Base-by-base conservation (phyloP, 2,888 invertebrate genomes). In the Philereme transversata region DNA sequence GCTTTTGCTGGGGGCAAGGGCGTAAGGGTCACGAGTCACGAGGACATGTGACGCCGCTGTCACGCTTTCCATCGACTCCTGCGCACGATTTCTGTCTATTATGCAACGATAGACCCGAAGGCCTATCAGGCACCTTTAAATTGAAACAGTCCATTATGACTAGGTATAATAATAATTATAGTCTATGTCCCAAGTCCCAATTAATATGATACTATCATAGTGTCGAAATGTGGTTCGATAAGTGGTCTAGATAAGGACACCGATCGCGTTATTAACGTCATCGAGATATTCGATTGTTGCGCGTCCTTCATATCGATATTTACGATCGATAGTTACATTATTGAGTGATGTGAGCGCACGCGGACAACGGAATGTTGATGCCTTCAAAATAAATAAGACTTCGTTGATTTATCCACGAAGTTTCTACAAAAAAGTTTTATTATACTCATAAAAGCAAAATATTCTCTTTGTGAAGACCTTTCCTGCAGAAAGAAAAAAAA, bases 21-120 rank as follows among this genome's bases (percentile, higher is more conserved):
- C 87, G 80, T 62, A 60, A 69, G 77, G 79, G 82, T 85, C 87
- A 88, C 87, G 87, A 75, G 82, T 85, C 87, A 88, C 87, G 87
- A 75, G 70, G 79, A 74, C 79, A 73, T 81, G 77, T 83, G 84
- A 87, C 85, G 81, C 71, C 72, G 58, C 68, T 76, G 77, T 82
- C 87, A 88, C 87, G 88, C 74, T 63, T 70, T 66, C 72, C 70
- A 74, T 78, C 79, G 68, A 81, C 77, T 82, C 78, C 77, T 69
- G 81, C 76, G 77, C 87, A 85, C 83, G 85, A 82, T 72, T 70
- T 69, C 60, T 66, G 60, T 56, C 70, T 68, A 77, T 86, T 84
- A 78, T 77, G 81, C 76, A 86, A 86, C 72, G 73, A 73, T 73
- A 73, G 75, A 6, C 4, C 40, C 7, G 40, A 74, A 79, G 82